Evolutionary conservation across 2,113 vertebrate genomes (phyloP).

Genomic region (Ginglymostoma cirratum): DNA sequence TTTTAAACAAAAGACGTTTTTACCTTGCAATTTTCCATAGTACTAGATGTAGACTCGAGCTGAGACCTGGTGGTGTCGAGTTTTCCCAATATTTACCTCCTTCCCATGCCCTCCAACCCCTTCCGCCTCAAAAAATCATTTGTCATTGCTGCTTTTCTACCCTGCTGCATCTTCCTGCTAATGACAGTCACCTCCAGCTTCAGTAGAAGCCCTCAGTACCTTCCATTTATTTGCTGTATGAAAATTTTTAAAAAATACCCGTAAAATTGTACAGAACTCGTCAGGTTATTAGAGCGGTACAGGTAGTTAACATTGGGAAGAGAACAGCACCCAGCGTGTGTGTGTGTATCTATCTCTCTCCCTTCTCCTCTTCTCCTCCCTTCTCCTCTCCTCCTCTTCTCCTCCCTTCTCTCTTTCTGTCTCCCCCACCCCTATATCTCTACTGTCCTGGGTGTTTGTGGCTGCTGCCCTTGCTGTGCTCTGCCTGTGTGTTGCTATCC

Average conservation of each 20-base stretch:
- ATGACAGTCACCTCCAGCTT: neutral
- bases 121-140: too few relatives aligned
- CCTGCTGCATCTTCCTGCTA: neutral
- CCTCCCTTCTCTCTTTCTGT: too few relatives aligned
- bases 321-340: neutral
- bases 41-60: conserved; percentile 20
- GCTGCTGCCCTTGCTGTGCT: conserved; percentile 15
- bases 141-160: conserved; percentile 24
- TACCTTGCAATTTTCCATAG: conserved; percentile 26
- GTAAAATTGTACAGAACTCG: conserved; percentile 37
- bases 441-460: neutral
- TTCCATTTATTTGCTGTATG: conserved; percentile 31
- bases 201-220: neutral
- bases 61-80: conserved; percentile 11
- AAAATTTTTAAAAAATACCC: conserved; percentile 31
- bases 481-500: conserved; percentile 31
- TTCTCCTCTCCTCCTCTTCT: too few relatives aligned
- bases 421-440: neutral
- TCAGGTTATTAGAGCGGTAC: neutral
- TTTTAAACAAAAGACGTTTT: conserved; percentile 17
- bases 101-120: too few relatives aligned
- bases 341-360: neutral
- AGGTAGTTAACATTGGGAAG: conserved; percentile 5
- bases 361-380: rapidly evolving
- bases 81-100: neutral